Percentiles rank a stretch among this genome's conserved stretches.
Evolutionary conservation across 2,888 invertebrate species (phyloP).

Genomic region (Petrophora chlorosata): DNA sequence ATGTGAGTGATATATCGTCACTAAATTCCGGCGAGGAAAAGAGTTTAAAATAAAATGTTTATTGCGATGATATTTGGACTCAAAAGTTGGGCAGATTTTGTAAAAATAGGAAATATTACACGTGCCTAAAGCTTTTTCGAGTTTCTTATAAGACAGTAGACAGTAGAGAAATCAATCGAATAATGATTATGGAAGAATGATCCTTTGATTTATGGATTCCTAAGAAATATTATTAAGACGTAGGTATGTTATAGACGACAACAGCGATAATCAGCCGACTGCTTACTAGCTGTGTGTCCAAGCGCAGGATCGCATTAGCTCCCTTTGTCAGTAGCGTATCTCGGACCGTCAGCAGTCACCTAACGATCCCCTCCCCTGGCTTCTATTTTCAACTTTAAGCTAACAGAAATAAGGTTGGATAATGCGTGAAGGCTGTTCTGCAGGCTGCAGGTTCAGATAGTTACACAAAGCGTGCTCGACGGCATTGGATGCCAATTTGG

Average conservation of each 20-base stretch:
- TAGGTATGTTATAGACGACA: not conserved
- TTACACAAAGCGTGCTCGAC: conserved; percentile 10
- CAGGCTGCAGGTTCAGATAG: conserved; percentile 8
- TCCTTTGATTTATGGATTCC: too few species aligned
- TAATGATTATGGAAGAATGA: too few species aligned
- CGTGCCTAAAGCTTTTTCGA: too few species aligned
- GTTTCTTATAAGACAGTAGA: too few species aligned
- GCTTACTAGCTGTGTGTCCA: conserved; percentile 8
- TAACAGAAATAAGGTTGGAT: not conserved
- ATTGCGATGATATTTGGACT: too few species aligned
- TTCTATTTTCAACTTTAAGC: not conserved
- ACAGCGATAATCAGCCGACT: conserved; percentile 13
- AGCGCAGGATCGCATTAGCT: conserved; percentile 10
- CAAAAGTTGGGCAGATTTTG: too few species aligned
- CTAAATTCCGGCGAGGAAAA: too few species aligned
- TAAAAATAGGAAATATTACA: too few species aligned
- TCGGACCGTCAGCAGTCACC: conserved; percentile 10
- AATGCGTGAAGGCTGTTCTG: not conserved
- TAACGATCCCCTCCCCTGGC: not conserved
- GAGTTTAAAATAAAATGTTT: too few species aligned
- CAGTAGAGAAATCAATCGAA: too few species aligned
- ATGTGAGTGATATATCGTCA: conserved; percentile 18
- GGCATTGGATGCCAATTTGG: conserved; percentile 19
- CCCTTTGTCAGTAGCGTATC: conserved; percentile 17
- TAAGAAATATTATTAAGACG: too few species aligned